A percentile compares a stretch with the other conserved stretches of the same genome.
Conservation (phyloP, 2,888 invertebrate genomes). For the Sussaba pulchella region DNA sequence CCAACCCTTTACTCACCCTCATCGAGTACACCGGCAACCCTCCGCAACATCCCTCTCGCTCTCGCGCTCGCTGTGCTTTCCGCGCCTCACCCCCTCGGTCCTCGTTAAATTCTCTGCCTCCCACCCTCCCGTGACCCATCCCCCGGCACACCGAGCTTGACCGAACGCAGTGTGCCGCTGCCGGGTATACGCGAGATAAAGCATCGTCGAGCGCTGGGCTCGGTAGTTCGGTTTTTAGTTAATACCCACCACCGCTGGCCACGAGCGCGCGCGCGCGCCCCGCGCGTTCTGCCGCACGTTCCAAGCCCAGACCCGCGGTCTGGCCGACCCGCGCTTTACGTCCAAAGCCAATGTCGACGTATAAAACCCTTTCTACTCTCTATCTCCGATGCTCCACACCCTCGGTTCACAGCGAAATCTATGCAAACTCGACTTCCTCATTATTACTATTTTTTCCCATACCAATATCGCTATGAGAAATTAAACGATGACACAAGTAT, state of each 20-base stretch:
- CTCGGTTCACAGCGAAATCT: background rate
- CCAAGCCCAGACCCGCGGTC: slow-evolving; percentile 54
- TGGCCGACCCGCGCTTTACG: slow-evolving; percentile 5
- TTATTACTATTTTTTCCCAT: no score
- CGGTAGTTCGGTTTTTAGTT: slow-evolving; percentile 80
- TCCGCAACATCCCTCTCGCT: slow-evolving; percentile 16
- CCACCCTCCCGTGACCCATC: slow-evolving; percentile 45
- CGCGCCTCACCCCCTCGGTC: slow-evolving; percentile 35
- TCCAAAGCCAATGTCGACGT: slow-evolving; percentile 21
- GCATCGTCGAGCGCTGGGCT: slow-evolving; percentile 59
- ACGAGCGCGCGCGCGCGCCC: slow-evolving; percentile 69
- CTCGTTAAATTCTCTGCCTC: slow-evolving; percentile 57
- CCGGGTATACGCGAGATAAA: slow-evolving; percentile 61
- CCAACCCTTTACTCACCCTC: slow-evolving; percentile 68
- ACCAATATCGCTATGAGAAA: no score
- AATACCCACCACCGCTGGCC: slow-evolving; percentile 75
- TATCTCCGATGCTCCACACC: slow-evolving; percentile 1
- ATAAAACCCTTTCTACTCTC: background rate
- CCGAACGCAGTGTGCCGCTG: slow-evolving; percentile 65
- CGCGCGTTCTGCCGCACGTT: slow-evolving; percentile 60
- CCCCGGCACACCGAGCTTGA: slow-evolving; percentile 63
- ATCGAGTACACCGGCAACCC: slow-evolving; percentile 63
- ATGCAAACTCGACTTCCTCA: background rate
- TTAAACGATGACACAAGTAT: no score
- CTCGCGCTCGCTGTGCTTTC: slow-evolving; percentile 49